Percentiles rank a stretch among this genome's conserved stretches.
These are phyloP conservation scores for Eupithecia dodoneata DNA, from an alignment of 2,888 invertebrate genomes.

Conservation along the genomic window DNA sequence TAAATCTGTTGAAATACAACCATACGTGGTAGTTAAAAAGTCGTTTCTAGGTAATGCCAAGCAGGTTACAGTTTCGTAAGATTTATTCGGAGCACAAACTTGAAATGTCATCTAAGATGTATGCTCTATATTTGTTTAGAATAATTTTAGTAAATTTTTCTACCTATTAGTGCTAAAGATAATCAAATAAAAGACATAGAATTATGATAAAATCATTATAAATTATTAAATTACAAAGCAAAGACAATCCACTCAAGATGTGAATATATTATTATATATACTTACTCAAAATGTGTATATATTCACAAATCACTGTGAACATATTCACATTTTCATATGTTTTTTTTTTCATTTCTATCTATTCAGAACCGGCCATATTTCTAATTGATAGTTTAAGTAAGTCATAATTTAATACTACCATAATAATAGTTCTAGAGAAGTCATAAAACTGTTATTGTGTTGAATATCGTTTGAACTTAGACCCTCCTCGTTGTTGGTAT, in stretches of 20 bases:
- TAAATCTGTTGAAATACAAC: slow-evolving; percentile 45
- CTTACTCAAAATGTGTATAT: no score
- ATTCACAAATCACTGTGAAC: no score
- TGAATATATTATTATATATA: no score
- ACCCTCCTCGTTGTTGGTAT: slow-evolving; percentile 48
- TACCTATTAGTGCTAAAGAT: not conserved
- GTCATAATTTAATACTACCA: not conserved
- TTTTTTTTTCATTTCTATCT: not conserved
- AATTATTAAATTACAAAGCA: no score
- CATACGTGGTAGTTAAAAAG: slow-evolving; percentile 42
- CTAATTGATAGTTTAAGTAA: not conserved
- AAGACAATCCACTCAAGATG: no score
- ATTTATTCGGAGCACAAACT: slow-evolving; percentile 12
- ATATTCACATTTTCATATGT: not conserved
- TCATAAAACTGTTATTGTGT: slow-evolving; percentile 61
- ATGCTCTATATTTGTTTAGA: not conserved
- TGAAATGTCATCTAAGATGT: not conserved
- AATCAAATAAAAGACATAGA: no score
- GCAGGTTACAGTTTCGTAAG: slow-evolving; percentile 31
- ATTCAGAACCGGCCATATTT: not conserved
- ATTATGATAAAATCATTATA: no score
- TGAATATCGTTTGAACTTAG: slow-evolving; percentile 60
- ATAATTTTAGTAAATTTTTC: not conserved
- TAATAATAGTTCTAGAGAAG: slow-evolving; percentile 23
- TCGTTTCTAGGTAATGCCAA: slow-evolving; percentile 37